phyloP scores from a whole-genome alignment of 2,113 vertebrate species.

The Penelope pileata region DNA sequence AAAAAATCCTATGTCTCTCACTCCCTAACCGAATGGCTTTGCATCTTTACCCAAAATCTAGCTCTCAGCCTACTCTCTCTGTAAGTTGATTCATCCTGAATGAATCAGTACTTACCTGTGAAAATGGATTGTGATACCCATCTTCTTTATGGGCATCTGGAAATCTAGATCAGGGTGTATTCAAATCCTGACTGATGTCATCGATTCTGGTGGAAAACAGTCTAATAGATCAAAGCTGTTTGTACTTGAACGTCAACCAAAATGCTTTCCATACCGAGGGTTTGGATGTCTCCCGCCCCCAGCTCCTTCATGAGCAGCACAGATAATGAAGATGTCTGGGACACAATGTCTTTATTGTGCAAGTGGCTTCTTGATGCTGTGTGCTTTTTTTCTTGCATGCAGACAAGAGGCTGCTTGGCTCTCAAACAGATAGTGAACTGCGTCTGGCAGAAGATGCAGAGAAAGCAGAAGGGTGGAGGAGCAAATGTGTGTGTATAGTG shows the following conservation, averaged over 20 bases:
- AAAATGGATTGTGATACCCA: neutral
- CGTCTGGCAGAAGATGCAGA: neutral
- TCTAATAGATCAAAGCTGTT: slow-evolving; percentile 17
- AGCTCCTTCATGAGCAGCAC: rapidly evolving
- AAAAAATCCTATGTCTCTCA: neutral
- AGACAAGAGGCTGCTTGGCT: neutral
- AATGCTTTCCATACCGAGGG: neutral
- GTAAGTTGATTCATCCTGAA: neutral
- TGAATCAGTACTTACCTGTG: neutral
- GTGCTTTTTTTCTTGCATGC: neutral
- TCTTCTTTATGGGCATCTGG: neutral
- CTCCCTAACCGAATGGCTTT: neutral
- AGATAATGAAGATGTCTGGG: neutral
- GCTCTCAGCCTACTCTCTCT: neutral
- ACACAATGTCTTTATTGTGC: slow-evolving; percentile 20
- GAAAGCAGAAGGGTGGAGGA: neutral
- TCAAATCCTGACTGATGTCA: neutral
- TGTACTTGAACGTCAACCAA: slow-evolving; percentile 32
- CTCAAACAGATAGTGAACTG: neutral
- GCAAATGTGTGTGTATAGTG: neutral
- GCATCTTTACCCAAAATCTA: neutral
- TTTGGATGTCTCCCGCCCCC: neutral
- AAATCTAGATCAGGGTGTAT: slow-evolving; percentile 12
- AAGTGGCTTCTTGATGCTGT: neutral
- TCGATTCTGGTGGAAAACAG: neutral